Percentiles rank a stretch among this genome's conserved stretches.
Evolutionary conservation across 2,888 invertebrate species (phyloP).

Genomic region (Xanthia icteritia): DNA sequence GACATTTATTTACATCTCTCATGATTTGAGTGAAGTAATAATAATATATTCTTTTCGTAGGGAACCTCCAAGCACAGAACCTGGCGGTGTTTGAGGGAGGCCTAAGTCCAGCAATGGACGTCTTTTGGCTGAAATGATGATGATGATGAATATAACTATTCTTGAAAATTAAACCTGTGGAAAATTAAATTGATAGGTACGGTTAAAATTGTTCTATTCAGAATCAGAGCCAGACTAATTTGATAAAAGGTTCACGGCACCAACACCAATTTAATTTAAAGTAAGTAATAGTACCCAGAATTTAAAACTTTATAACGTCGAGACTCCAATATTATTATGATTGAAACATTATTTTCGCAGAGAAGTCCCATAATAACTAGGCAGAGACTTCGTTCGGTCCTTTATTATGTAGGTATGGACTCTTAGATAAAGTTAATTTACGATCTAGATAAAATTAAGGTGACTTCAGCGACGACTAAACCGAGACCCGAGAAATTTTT

Average conservation of each 20-base stretch:
- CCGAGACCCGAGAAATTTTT: background rate
- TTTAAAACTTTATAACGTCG: background rate
- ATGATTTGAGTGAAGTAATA: background rate
- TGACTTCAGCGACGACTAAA: background rate
- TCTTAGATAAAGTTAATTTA: constrained; percentile 28
- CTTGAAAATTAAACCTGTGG: no score
- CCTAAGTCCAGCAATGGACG: no score
- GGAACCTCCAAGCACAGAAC: no score
- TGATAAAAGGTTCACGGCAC: background rate
- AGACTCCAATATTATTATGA: constrained; percentile 6
- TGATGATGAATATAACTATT: no score
- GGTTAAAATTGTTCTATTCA: background rate
- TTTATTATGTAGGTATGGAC: background rate
- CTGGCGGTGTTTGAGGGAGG: no score
- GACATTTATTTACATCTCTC: background rate
- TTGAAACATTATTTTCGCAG: constrained; percentile 27
- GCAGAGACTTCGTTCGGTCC: background rate
- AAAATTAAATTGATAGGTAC: background rate
- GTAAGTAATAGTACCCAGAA: background rate
- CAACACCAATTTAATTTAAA: constrained; percentile 7
- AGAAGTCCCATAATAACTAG: constrained; percentile 8
- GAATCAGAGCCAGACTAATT: background rate
- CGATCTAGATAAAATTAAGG: constrained; percentile 24
- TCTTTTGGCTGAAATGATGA: no score
- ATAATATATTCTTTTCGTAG: no score